These are phyloP conservation scores for Hemiscyllium ocellatum DNA, from an alignment of 2,113 vertebrate species.

Conservation along the genomic window DNA sequence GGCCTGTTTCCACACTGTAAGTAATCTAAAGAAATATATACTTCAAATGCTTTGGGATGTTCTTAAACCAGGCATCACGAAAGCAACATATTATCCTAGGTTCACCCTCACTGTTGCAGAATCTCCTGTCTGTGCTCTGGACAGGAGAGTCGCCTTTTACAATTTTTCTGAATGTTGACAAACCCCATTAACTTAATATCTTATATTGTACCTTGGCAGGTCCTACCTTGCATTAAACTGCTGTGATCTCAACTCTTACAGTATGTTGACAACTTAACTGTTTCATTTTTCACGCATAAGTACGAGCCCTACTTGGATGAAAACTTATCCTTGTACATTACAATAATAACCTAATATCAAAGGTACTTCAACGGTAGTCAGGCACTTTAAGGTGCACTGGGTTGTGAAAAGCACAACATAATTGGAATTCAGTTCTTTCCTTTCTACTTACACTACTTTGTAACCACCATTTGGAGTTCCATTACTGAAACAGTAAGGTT, in stretches of 20 bases:
- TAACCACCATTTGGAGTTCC: background rate
- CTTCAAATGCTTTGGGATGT: too few relatives aligned
- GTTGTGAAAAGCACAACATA: background rate
- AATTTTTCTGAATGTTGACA: too few relatives aligned
- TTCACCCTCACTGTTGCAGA: too few relatives aligned
- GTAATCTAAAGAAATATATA: too few relatives aligned
- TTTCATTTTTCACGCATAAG: background rate
- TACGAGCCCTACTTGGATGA: background rate
- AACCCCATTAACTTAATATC: too few relatives aligned
- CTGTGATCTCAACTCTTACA: background rate
- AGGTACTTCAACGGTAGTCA: background rate
- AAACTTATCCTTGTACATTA: background rate
- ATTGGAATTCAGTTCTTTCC: background rate
- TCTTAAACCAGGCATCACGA: too few relatives aligned
- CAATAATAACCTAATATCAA: background rate
- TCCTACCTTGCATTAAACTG: background rate
- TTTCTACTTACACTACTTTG: background rate
- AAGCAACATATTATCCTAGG: too few relatives aligned
- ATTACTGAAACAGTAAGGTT: background rate
- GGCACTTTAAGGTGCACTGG: background rate
- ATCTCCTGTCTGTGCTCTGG: too few relatives aligned
- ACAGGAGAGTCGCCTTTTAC: too few relatives aligned
- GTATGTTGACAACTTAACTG: background rate
- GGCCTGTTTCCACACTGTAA: too few relatives aligned
- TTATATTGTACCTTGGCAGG: background rate